Evolutionary conservation across 2,888 invertebrate species (phyloP), one percentile per base, ranked within the genome.

Genomic region (Pasiphila rectangulata): DNA sequence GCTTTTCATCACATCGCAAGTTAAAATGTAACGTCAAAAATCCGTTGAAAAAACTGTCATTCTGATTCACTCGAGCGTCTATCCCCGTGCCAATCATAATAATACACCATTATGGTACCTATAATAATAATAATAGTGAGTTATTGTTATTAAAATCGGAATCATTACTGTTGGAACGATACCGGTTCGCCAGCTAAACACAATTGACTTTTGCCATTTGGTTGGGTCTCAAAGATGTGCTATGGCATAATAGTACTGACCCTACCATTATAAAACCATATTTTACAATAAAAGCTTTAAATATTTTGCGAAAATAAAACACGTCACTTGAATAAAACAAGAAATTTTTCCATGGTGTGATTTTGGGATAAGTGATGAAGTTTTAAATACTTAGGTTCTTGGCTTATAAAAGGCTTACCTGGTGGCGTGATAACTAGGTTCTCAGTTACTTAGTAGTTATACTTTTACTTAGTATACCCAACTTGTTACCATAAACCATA

Each of bases 141-240:
- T 66, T 80, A 81, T 79, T 79, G 79, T 75, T 76, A 81, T 83
- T 83, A 80, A 76, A 80, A 52, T 52, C 30, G 41, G 39, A 52
- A 75, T 83, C 71, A 78, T 79, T 80, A 79, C 73, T 69, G 71
- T 64, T 54, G 70, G 57, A 52, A 51, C 46, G 57, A 54, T 62
- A 63, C 63, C 72, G 77, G 71, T 75, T 71, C 68, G 67, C 59
- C 56, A 71, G 68, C 51, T 74, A 70, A 77, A 72, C 72, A 87
- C 84, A 86, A 87, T 87, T 76, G 83, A 86, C 84, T 87, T 78
- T 86, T 87, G 78, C 83, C 85, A 75, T 83, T 83, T 73, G 73
- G 80, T 55, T 86, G 85, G 52, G 40, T 82, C 63, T 77, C 81
- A 87, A 87, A 86, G 85, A 86, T 75, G 67, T 61, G 62, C 15